phyloP scores from a whole-genome alignment of 2,113 vertebrate genomes.

The Noturus placidus region DNA sequence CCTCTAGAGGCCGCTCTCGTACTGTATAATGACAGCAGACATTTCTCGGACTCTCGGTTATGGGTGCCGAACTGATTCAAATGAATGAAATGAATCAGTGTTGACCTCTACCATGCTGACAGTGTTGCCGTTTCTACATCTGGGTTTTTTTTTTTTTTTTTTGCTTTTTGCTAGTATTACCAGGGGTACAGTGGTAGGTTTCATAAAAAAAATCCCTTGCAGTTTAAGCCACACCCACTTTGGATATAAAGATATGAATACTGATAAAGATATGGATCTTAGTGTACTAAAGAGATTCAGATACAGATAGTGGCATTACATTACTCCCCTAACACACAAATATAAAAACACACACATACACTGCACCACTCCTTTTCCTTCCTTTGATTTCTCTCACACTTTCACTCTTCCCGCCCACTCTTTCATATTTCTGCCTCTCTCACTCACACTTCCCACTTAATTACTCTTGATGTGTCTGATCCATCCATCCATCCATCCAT shows the following conservation, averaged over 20 bases:
- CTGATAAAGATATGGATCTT: not conserved
- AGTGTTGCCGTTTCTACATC: not conserved
- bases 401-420: not conserved
- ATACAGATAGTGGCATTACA: not conserved
- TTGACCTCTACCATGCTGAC: not conserved
- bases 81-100: no score
- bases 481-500: no score
- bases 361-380: not conserved
- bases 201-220: not conserved
- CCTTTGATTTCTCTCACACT: not conserved
- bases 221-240: not conserved
- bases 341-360: not conserved
- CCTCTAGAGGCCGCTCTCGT: no score
- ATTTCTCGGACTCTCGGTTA: no score
- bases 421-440: not conserved
- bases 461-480: not conserved
- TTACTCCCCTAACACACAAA: not conserved
- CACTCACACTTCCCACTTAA: not conserved
- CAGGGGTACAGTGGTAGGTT: not conserved
- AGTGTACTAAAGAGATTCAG: not conserved
- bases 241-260: not conserved
- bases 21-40: no score
- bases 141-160: not conserved
- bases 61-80: no score
- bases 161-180: not conserved